These are phyloP conservation scores for Malurus alboscapulatus DNA, from an alignment of 2,113 vertebrate genomes.

Conservation along the genomic window DNA sequence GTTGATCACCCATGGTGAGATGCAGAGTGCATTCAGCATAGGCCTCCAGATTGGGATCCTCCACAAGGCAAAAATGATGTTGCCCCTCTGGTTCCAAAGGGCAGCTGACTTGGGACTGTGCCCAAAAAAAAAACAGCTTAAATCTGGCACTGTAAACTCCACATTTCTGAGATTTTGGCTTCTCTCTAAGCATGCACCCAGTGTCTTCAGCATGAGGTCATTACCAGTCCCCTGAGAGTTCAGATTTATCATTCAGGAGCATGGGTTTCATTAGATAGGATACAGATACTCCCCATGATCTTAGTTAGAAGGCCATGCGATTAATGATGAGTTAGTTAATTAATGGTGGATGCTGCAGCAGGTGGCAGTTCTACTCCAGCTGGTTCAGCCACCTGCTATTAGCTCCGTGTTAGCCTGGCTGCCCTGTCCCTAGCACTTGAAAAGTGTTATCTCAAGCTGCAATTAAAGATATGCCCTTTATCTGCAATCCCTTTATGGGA, in stretches of 20 bases:
- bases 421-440: background rate
- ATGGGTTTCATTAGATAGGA: background rate
- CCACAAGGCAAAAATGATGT: background rate
- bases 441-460: background rate
- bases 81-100: background rate
- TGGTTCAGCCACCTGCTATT: constrained; percentile 53
- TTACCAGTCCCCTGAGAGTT: background rate
- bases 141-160: background rate
- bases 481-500: background rate
- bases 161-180: background rate
- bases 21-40: background rate
- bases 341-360: constrained; percentile 43
- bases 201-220: background rate
- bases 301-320: constrained; percentile 17
- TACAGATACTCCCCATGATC: background rate
- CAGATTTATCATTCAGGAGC: background rate
- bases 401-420: background rate
- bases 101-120: background rate
- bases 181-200: background rate
- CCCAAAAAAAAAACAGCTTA: background rate
- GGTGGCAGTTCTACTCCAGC: constrained; percentile 50
- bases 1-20: rapidly evolving
- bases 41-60: background rate
- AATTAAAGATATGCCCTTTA: constrained; percentile 22
- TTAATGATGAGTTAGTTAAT: constrained; percentile 68